phyloP scores from a whole-genome alignment of 2,797 vertebrate genomes.

The Peromyscus attwateri region DNA sequence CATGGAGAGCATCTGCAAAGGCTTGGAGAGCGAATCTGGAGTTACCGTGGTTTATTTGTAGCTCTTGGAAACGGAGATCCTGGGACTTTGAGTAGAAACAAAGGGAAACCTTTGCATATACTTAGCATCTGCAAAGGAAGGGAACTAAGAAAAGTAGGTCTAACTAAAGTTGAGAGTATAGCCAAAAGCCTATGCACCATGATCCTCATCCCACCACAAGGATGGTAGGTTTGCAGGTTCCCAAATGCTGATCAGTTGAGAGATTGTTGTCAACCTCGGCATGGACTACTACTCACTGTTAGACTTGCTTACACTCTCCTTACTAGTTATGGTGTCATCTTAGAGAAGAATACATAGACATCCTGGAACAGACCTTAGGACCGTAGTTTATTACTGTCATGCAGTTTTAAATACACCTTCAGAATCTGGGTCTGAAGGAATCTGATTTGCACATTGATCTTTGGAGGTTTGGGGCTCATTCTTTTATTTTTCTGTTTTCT shows the following conservation, averaged over 20 bases:
- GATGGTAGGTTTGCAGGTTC: conserved; percentile 31
- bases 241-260: conserved; percentile 14
- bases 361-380: conserved; percentile 39
- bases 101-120: neutral
- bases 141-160: conserved; percentile 12
- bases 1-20: neutral
- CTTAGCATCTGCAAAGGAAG: conserved; percentile 16
- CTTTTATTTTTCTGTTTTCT: neutral
- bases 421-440: conserved; percentile 43
- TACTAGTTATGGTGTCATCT: conserved; percentile 61
- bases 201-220: neutral
- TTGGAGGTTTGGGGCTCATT: neutral
- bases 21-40: neutral
- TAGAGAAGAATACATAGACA: conserved; percentile 45
- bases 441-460: conserved; percentile 21
- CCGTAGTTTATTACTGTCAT: conserved; percentile 56
- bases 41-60: neutral
- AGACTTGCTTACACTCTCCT: conserved; percentile 51
- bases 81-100: neutral
- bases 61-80: conserved; percentile 36
- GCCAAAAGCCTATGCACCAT: neutral
- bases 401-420: conserved; percentile 35
- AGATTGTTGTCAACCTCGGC: conserved; percentile 48
- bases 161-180: conserved; percentile 32
- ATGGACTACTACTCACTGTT: conserved; percentile 29